These are phyloP conservation scores for Liopterus haemorrhoidalis DNA, from an alignment of 2,888 invertebrate species.

Conservation along the genomic window DNA sequence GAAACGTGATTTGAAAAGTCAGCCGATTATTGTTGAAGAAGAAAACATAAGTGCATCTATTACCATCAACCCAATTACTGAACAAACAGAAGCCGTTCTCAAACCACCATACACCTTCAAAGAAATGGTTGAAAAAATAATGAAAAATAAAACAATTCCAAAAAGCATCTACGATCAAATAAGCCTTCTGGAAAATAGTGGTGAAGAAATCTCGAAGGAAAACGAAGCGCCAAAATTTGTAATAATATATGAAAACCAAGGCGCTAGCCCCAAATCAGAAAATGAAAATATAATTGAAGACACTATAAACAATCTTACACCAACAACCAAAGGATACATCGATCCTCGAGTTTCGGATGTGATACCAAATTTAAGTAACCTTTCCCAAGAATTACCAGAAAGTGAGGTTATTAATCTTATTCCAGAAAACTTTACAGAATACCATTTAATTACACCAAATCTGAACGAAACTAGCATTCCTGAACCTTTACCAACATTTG, in stretches of 20 bases:
- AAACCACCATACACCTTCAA: constrained; percentile 14
- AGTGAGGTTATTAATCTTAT: constrained; percentile 2
- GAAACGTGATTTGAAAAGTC: constrained; percentile 15
- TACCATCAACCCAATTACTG: constrained; percentile 17
- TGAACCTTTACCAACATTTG: too few relatives aligned
- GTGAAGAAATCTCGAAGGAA: neutral
- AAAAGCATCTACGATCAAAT: constrained; percentile 41
- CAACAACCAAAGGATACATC: neutral
- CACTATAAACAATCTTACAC: neutral
- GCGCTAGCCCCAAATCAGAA: neutral
- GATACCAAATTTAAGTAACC: constrained; percentile 6
- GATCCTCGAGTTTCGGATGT: constrained; percentile 5
- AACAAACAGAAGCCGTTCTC: constrained; percentile 13
- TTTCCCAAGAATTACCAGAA: neutral
- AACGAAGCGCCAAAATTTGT: constrained; percentile 8
- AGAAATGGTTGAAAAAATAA: constrained; percentile 7
- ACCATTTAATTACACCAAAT: constrained; percentile 3
- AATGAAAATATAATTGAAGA: constrained; percentile 5
- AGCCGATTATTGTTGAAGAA: constrained; percentile 17
- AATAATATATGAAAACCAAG: constrained; percentile 15
- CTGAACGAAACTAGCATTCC: constrained; percentile 4
- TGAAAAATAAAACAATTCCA: constrained; percentile 24
- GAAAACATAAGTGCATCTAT: constrained; percentile 12
- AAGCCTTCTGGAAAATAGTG: constrained; percentile 4
- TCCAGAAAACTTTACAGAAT: neutral